These are phyloP conservation scores for Harmothoe impar DNA, from an alignment of 2,888 invertebrate species.

Conservation along the genomic window DNA sequence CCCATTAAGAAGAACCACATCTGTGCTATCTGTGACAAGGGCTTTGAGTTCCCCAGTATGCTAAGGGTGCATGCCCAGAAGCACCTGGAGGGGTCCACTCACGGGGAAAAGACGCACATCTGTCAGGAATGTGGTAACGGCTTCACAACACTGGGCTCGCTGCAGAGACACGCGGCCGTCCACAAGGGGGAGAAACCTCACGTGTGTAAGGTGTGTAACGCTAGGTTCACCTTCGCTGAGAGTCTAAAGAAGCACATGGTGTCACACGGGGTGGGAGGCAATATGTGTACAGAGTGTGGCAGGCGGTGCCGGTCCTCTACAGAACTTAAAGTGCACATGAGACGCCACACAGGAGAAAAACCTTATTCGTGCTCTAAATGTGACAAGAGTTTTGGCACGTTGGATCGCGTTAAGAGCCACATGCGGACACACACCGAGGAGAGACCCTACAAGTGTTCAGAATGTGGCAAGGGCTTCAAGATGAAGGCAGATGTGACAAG, in stretches of 20 bases:
- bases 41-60: background rate
- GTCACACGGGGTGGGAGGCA: background rate
- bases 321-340: constrained; percentile 17
- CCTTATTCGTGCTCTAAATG: background rate
- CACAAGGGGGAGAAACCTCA: constrained; percentile 47
- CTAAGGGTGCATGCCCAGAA: background rate
- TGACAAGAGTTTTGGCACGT: background rate
- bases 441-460: background rate
- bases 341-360: constrained; percentile 9
- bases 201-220: background rate
- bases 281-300: background rate
- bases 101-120: background rate
- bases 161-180: constrained; percentile 79
- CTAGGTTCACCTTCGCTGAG: background rate
- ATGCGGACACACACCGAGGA: constrained; percentile 31
- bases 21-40: background rate
- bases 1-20: background rate
- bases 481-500: background rate
- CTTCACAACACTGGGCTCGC: background rate
- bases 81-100: background rate
- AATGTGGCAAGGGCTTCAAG: constrained; percentile 15
- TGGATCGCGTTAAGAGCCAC: background rate
- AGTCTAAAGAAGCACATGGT: background rate
- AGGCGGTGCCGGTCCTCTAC: background rate
- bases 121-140: background rate